Evolutionary conservation across 2,888 invertebrate genomes (phyloP).

Genomic region (Erebia palarica): DNA sequence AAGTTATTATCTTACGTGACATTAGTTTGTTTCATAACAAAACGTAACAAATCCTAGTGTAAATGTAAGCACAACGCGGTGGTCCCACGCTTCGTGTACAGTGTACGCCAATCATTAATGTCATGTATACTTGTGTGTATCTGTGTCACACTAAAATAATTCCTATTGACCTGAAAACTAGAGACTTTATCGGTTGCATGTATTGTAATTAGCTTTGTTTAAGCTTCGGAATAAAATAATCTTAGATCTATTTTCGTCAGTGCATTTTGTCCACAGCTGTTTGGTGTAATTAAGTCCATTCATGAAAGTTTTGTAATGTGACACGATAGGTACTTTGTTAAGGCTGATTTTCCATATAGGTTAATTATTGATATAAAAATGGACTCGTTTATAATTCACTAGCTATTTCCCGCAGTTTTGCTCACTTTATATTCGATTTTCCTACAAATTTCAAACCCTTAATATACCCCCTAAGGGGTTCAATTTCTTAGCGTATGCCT

Average conservation of each 20-base stretch:
- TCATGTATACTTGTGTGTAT: slow-evolving; percentile 22
- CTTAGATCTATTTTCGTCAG: slow-evolving; percentile 47
- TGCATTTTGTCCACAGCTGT: slow-evolving; percentile 51
- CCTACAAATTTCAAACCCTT: too few species aligned
- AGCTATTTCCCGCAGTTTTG: too few species aligned
- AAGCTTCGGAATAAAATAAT: slow-evolving; percentile 31
- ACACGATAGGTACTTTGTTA: background rate
- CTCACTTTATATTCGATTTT: too few species aligned
- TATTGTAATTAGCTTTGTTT: slow-evolving; percentile 27
- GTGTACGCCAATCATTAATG: slow-evolving; percentile 34
- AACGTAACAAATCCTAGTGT: slow-evolving; percentile 38
- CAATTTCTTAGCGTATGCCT: too few species aligned
- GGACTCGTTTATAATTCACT: too few species aligned
- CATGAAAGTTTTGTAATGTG: slow-evolving; percentile 38
- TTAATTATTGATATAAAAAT: background rate
- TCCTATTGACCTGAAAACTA: background rate
- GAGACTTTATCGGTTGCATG: slow-evolving; percentile 7
- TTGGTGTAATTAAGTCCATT: slow-evolving; percentile 48
- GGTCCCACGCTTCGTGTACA: slow-evolving; percentile 46
- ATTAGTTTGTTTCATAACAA: slow-evolving; percentile 30
- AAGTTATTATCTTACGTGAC: background rate
- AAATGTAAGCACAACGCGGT: slow-evolving; percentile 44
- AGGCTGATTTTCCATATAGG: background rate
- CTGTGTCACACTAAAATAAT: slow-evolving; percentile 13
- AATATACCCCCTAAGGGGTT: too few species aligned